Evolutionary conservation across 2,113 vertebrate species (phyloP), one percentile per base, ranked within the genome.

Genomic region (Bos indicus): DNA sequence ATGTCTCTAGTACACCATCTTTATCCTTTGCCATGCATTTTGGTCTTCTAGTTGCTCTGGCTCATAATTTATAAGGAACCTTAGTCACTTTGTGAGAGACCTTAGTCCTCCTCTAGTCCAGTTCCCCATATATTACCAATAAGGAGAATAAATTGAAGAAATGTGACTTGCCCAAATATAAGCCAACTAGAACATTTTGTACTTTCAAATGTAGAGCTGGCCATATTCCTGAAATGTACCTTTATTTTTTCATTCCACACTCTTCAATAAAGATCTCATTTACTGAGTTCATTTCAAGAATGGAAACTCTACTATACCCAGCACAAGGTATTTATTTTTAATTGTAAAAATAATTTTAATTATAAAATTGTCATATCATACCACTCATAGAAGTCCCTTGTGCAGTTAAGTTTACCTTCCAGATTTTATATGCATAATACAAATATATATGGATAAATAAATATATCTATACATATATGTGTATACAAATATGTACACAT

Each of bases 301-400:
- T 81, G 17, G 52, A 59, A 56, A 51, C 30, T 94, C 57, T 52
- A 30, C 74, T 91, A 54, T 10, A 93, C 5, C 33, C 51, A 91
- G 51, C 15, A 23, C 7, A 84, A 91, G 86, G n/a, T 88, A 94
- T 84, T 62, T 95, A 71, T 77, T 96, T 94, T 95, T 16, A 90
- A 83, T 90, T 90, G 56, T 83, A 83, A 96, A 92, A 56, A 36
- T 82, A 74, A 67, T 52, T 93, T 96, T 46, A 94, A 67, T 95
- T 30, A 83, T 77, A 80, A 86, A 81, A 51, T 56, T 36, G 56
- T 7, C 11, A 51, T 40, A 48, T 83, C 10, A 86, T 90, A 74
- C 28, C 2, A 90, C 59, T 78, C 26, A 36, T 64, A 60, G 54
- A 88, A 56, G 60, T 43, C 4, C 10, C 9, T 40, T 7, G 5